Conservation (phyloP, 2,113 vertebrate genomes). For the Ceratotherium simum region DNA sequence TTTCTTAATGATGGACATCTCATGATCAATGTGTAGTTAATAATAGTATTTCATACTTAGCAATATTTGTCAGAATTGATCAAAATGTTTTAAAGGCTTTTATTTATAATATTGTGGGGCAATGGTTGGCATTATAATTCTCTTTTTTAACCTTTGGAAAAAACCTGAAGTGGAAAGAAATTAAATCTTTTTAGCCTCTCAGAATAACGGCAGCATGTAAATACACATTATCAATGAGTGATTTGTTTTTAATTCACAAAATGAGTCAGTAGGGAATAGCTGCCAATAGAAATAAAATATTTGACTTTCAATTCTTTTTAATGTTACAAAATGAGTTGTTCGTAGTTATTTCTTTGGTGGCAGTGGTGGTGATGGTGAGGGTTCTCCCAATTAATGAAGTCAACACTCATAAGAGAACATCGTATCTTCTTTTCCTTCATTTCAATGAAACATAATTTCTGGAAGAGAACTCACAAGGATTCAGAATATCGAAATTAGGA, state of each 20-base stretch:
- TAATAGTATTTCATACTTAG: constrained; percentile 46
- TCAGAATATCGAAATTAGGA: constrained; percentile 2
- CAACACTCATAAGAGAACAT: neutral
- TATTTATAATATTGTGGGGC: neutral
- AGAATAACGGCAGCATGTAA: constrained; percentile 38
- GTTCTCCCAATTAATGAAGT: neutral
- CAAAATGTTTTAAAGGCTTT: constrained; percentile 25
- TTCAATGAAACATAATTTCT: neutral
- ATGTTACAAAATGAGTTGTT: neutral
- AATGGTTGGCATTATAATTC: neutral
- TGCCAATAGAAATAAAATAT: neutral
- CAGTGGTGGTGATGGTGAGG: neutral
- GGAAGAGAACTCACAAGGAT: neutral
- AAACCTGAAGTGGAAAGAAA: constrained; percentile 6
- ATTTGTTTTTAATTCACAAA: constrained; percentile 59
- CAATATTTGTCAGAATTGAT: constrained; percentile 54
- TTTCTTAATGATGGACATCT: neutral
- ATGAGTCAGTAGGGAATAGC: neutral
- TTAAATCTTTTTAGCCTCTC: constrained; percentile 38
- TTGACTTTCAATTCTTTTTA: neutral
- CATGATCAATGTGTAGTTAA: constrained; percentile 47
- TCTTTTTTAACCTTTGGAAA: constrained; percentile 26
- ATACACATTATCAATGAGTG: constrained; percentile 52
- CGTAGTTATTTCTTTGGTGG: neutral
- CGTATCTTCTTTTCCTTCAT: neutral